Evolutionary conservation across 2,113 vertebrate genomes (phyloP).

Genomic region (Pygoscelis antarcticus): DNA sequence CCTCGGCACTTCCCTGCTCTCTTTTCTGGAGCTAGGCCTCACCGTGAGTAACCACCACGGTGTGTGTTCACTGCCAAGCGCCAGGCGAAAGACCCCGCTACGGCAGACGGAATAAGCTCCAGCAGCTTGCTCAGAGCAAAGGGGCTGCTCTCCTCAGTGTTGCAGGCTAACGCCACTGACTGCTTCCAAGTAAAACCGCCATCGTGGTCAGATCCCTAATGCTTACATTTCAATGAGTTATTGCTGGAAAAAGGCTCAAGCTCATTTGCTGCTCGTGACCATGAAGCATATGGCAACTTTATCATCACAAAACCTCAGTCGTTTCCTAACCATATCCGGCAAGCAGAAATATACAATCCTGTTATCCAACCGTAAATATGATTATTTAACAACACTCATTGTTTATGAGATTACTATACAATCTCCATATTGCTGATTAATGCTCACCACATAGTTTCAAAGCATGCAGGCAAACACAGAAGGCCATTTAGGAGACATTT

Average conservation of each 20-base stretch:
- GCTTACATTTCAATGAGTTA: neutral
- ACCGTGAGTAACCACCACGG: fast-evolving
- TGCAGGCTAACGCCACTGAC: neutral
- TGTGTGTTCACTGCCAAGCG: fast-evolving
- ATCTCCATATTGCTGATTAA: neutral
- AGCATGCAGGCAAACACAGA: neutral
- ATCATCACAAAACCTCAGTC: neutral
- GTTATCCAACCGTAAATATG: neutral
- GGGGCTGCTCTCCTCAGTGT: neutral
- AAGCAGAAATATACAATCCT: neutral
- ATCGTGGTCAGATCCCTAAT: neutral
- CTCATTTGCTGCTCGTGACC: neutral
- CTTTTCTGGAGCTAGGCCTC: neutral
- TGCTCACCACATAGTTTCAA: neutral
- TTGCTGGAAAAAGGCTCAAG: neutral
- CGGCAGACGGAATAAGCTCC: neutral
- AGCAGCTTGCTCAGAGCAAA: neutral
- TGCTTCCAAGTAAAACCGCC: neutral
- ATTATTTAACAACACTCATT: neutral
- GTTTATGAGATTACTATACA: neutral
- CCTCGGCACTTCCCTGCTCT: neutral
- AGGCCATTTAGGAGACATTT: neutral
- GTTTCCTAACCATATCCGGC: neutral
- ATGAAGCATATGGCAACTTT: neutral
- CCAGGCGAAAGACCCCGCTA: fast-evolving